Base-by-base conservation (phyloP, 1,140 invertebrate genomes). In the Lordiphosa stackelbergi region DNA sequence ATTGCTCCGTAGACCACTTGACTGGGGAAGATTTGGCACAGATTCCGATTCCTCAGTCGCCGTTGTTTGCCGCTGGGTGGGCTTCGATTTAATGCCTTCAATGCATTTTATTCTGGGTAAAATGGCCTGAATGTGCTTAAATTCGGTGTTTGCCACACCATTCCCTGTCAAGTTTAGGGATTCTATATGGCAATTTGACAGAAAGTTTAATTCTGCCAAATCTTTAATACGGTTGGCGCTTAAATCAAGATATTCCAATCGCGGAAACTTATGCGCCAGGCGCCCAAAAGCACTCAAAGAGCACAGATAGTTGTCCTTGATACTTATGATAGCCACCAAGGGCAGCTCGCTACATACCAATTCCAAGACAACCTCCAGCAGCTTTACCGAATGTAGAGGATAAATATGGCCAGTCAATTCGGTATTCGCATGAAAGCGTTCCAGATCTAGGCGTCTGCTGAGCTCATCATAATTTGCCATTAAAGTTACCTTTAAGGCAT, bases 261-360 rank as follows among this genome's bases (percentile, higher is more conserved):
- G 8, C 2, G 46, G 16, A 9, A 71, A 38, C 11, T 8, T 6
- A 0, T 16, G 2, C 1, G 5, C 5, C 0, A 36, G 11, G 0
- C 61, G 6, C 0, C 3, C 38, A 4, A 77, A 77, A 2, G 62
- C 62, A 6, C 59, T 12, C 8, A 75, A 13, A 0, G 56, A 49
- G 24, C 66, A 75, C 4, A 75, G 9, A 35, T 47, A 66, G 28
- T 75, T 75, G 24, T 75, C 69, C 24, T 36, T 22, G 2, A 75
- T 10, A 1, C 55, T 37, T 0, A 75, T 19, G 1, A 45, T 35
- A 0, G 12, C 4, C 3, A 75, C 9, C 12, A 22, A n/a, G 0
- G 47, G 42, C 37, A 51, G 16, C 0, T 54, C 8, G 0, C 31
- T 6, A 0, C 12, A 5, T 9, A 66, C 42, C 0, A 58, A 4